Percentiles rank a stretch among this genome's conserved stretches.
Evolutionary conservation across 2,797 vertebrate species (phyloP).

Genomic region (Pangasius sanitwongsei): DNA sequence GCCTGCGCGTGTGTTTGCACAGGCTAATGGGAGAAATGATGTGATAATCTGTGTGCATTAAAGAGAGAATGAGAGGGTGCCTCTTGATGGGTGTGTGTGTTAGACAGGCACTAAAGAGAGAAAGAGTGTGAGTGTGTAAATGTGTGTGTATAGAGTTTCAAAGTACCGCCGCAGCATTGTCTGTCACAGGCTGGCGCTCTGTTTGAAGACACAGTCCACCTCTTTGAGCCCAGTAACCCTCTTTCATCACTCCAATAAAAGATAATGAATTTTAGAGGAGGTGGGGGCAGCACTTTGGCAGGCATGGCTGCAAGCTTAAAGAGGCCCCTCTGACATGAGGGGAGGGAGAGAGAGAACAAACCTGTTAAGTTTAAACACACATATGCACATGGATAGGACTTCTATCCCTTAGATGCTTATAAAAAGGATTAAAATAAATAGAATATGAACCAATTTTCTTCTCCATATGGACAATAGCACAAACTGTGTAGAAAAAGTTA

Average conservation of each 20-base stretch:
- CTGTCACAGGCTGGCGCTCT: constrained; percentile 64
- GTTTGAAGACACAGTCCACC: constrained; percentile 70
- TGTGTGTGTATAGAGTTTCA: constrained; percentile 63
- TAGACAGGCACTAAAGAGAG: constrained; percentile 35
- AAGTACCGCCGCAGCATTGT: constrained; percentile 63
- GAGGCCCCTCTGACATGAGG: constrained; percentile 44
- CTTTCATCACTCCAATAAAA: constrained; percentile 72
- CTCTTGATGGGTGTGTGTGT: constrained; percentile 42
- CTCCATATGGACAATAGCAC: not conserved
- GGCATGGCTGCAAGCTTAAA: constrained; percentile 53
- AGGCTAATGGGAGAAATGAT: constrained; percentile 35
- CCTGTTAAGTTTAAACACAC: constrained; percentile 20
- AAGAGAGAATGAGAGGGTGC: constrained; percentile 37
- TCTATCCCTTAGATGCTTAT: not conserved
- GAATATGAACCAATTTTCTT: not conserved
- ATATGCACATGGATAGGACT: not conserved
- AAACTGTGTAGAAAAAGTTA: not conserved
- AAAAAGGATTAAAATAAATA: not conserved
- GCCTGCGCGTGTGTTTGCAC: constrained; percentile 17
- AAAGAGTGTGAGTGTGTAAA: constrained; percentile 18
- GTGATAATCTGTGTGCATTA: constrained; percentile 36
- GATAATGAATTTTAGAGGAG: constrained; percentile 67
- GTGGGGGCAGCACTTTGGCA: constrained; percentile 60
- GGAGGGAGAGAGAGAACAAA: constrained; percentile 35
- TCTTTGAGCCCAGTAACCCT: constrained; percentile 72